Conservation (phyloP, 1,140 invertebrate species). For the Calephelis virginiensis region DNA sequence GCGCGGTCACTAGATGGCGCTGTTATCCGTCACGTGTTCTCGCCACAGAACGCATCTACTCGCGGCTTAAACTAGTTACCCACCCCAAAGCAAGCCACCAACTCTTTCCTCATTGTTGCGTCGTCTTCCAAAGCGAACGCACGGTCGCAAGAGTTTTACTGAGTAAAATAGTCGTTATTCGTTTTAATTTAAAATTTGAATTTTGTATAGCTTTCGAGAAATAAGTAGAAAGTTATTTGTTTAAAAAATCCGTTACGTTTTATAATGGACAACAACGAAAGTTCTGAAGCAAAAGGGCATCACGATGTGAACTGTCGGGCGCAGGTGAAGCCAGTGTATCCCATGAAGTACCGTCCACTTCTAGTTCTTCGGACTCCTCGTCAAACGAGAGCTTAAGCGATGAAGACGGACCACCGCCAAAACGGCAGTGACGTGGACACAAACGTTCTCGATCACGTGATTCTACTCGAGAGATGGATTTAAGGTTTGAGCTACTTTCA, state of each 20-base stretch:
- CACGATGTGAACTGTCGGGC: neutral
- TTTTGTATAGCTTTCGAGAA: neutral
- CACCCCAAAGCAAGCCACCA: neutral
- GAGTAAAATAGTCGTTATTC: neutral
- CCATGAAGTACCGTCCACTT: neutral
- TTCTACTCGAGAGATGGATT: constrained; percentile 5
- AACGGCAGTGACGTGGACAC: neutral
- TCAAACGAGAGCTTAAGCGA: neutral
- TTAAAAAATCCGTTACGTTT: neutral
- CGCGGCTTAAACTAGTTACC: neutral
- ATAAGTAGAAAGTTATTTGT: neutral
- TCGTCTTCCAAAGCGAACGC: neutral
- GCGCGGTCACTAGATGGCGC: neutral
- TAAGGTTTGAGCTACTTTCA: constrained; percentile 22
- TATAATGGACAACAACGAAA: neutral
- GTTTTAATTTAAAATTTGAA: neutral
- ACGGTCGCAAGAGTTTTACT: neutral
- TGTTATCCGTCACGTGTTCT: neutral
- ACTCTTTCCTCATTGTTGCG: neutral
- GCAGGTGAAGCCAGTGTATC: neutral
- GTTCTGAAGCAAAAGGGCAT: neutral
- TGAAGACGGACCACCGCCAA: constrained; percentile 5
- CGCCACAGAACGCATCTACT: too few species aligned
- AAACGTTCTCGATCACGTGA: neutral
- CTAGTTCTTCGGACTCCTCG: neutral